phyloP scores from a whole-genome alignment of 2,113 vertebrate species.

The Phyllopteryx taeniolatus region DNA sequence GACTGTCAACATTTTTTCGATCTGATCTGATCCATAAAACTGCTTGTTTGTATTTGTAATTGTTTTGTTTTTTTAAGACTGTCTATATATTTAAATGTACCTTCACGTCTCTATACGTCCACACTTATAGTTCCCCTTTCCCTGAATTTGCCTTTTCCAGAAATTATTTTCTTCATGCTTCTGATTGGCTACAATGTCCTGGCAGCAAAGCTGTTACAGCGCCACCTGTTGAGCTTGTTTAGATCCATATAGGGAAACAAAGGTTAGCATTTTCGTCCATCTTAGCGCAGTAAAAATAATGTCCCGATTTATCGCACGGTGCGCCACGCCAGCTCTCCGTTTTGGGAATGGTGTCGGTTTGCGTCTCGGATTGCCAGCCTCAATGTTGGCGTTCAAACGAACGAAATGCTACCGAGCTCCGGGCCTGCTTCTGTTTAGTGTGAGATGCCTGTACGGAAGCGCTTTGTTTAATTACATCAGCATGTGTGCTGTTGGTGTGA shows the following conservation, averaged over 20 bases:
- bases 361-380: not conserved
- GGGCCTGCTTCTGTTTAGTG: conserved; percentile 3
- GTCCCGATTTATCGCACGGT: not conserved
- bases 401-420: not conserved
- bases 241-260: not conserved
- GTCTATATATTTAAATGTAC: no score
- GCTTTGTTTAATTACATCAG: not conserved
- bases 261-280: not conserved
- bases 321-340: not conserved
- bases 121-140: no score
- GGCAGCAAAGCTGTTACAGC: no score
- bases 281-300: not conserved
- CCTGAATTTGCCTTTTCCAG: no score
- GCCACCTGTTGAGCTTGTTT: no score
- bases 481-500: not conserved
- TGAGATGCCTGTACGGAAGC: not conserved
- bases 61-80: no score
- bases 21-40: no score
- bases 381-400: not conserved
- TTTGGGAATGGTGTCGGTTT: not conserved
- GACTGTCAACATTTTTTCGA: no score
- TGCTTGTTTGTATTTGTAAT: no score
- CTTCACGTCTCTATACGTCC: no score
- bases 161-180: no score
- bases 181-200: no score